phyloP scores from a whole-genome alignment of 2,113 vertebrate genomes.

The Stomatorhinus ivindoensis region DNA sequence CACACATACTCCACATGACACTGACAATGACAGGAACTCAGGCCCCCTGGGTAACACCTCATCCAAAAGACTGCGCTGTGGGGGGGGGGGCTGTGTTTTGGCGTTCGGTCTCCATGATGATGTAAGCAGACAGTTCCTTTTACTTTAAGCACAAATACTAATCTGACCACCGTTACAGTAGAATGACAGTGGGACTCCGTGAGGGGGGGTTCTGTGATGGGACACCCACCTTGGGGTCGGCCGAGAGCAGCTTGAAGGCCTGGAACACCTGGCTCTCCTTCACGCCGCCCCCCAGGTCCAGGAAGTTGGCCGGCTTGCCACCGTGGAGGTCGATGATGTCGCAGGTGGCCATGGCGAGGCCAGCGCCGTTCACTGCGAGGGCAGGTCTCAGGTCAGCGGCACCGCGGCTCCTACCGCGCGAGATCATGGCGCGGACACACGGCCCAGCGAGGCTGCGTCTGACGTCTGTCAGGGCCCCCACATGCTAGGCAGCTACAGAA shows the following conservation, averaged over 20 bases:
- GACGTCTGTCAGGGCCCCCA: neutral
- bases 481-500: neutral
- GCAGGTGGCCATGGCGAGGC: constrained; percentile 95
- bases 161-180: neutral
- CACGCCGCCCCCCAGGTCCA: constrained; percentile 96
- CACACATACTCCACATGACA: neutral
- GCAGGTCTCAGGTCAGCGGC: neutral
- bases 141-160: neutral
- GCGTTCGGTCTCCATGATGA: neutral
- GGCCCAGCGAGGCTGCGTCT: neutral
- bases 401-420: neutral
- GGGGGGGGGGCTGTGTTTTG: neutral
- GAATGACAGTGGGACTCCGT: neutral
- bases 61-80: neutral
- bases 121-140: neutral
- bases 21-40: neutral
- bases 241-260: constrained; percentile 90
- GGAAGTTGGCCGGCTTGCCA: constrained; percentile 93
- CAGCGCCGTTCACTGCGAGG: constrained; percentile 85
- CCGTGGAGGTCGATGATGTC: constrained; percentile 95
- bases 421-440: neutral
- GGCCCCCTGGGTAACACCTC: neutral
- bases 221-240: constrained; percentile 87
- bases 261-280: constrained; percentile 92
- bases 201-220: neutral